phyloP scores from a whole-genome alignment of 1,140 invertebrate species.

The Calliopsis andreniformis region DNA sequence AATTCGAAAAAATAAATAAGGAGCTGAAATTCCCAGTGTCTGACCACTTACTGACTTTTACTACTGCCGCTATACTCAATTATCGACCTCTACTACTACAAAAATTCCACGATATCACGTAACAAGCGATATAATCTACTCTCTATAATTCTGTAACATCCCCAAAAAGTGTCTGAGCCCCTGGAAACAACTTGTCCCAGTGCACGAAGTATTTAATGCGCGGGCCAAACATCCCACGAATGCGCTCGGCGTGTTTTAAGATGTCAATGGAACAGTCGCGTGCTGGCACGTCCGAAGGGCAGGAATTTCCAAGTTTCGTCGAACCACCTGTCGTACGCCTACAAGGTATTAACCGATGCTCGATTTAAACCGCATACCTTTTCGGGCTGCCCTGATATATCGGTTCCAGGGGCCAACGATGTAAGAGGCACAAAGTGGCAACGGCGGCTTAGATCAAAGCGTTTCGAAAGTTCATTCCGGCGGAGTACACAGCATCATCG shows the following conservation, averaged over 20 bases:
- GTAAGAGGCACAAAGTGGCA: slow-evolving; percentile 38
- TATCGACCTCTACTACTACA: not conserved
- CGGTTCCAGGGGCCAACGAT: slow-evolving; percentile 4
- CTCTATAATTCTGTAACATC: no score
- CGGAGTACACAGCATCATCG: slow-evolving; percentile 61
- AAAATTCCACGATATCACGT: no score
- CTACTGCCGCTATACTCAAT: no score
- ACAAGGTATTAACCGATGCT: slow-evolving; percentile 16
- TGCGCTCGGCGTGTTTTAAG: not conserved
- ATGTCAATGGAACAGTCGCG: not conserved
- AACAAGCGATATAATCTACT: no score
- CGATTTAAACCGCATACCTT: slow-evolving; percentile 35
- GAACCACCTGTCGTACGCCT: slow-evolving; percentile 32
- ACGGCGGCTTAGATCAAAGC: slow-evolving; percentile 65
- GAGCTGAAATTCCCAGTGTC: no score
- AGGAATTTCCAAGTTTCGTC: slow-evolving; percentile 43
- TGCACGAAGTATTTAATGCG: not conserved
- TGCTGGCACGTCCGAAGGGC: not conserved
- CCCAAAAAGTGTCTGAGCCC: no score
- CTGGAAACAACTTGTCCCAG: no score
- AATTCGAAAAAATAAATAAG: no score
- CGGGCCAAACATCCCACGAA: not conserved
- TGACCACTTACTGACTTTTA: no score
- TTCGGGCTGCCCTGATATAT: slow-evolving; percentile 48
- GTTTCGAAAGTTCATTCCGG: slow-evolving; percentile 69